Base-by-base conservation (phyloP, 2,888 invertebrate genomes). In the Leucozona laternaria region DNA sequence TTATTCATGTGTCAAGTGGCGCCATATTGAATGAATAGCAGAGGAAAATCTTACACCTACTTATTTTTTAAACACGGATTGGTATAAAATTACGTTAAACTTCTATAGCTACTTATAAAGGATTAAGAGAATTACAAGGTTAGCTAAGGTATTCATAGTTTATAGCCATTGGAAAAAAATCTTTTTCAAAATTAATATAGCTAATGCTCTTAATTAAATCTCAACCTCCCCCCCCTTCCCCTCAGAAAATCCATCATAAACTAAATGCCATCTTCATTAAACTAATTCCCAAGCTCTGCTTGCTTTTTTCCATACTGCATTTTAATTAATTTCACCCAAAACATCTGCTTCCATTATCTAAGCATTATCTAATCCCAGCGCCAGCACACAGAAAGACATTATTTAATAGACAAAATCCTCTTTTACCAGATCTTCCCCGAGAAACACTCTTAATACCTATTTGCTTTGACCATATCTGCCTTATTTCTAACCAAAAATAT, bases 391-490 rank as follows among this genome's bases (percentile, higher is more conserved):
- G 8, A 66, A 48, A 20, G 8, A 20, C 34, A 31, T 48, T 5
- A 48, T 66, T 48, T 48, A 48, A 48, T 66, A 66, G 66, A 66
- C 66, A 34, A 48, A 66, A 66, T 48, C 66, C 60, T 6, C 43
- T 62, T 3, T 43, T 40, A 31, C 66, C 17, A 45, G 17, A 43
- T 45, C 45, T 45, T 43, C n/a, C 43, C 37, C 15, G 0, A 37
- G 37, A 15, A 15, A 15, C 10, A 34, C 10, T 0, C 11, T 28
- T 28, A 34, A 34, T 34, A 34, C 1, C 4, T 58, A 28, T 10
- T n/a, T 20, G 20, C n/a, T 64, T 48, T 48, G 45, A 31, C 48
- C 66, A 48, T 34, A 34, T 66, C 48, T 15, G 11, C 4, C 20
- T 66, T 28, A 45, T 31, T 45, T 64, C 11, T 34, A 64, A 31